Base-by-base conservation (phyloP, 2,888 invertebrate genomes). In the Agrypnus murinus region DNA sequence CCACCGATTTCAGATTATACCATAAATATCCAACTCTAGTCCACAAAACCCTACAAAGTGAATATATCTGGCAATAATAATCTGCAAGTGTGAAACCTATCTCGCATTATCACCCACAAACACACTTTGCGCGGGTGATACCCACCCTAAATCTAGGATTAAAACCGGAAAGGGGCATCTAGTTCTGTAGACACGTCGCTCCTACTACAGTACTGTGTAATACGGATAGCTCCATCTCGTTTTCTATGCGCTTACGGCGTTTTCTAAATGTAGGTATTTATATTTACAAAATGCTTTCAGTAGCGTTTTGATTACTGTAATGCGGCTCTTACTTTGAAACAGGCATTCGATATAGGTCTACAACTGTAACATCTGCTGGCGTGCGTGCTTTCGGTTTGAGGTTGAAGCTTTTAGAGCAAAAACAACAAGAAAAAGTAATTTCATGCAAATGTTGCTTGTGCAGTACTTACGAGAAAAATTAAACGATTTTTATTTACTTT, bases 81-180 rank as follows among this genome's bases (percentile, higher is more conserved):
- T 77, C 77, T 74, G 74, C 72, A 73, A 75, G 77, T 77, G 78
- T 74, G 76, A 77, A 78, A 78, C 77, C 77, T 76, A 78, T 77
- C 73, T 75, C 45, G 58, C 66, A 77, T 78, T 75, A 76, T 74
- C 73, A 71, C 71, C 63, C 65, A 40, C 63, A 65, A 71, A 74
- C 73, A 75, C 69, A 66, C 74, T 66, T 17, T 48, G 43, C 50
- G 40, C 25, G 69, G 60, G 65, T 64, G 64, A 58, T 59, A 40
- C 62, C 62, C 58, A 58, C 65, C 66, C 67, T 34, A 50, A 36
- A 19, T 17, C 65, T 32, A 65, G 72, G 72, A 74, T 74, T 71
- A 73, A 71, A 73, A 73, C 65, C 58, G 43, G 69, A 64, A 73
- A 25, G 65, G 68, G 66, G 65, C 40, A 70, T 65, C 53, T 72